phyloP scores from a whole-genome alignment of 2,888 invertebrate species.

The Maniola hyperantus region DNA sequence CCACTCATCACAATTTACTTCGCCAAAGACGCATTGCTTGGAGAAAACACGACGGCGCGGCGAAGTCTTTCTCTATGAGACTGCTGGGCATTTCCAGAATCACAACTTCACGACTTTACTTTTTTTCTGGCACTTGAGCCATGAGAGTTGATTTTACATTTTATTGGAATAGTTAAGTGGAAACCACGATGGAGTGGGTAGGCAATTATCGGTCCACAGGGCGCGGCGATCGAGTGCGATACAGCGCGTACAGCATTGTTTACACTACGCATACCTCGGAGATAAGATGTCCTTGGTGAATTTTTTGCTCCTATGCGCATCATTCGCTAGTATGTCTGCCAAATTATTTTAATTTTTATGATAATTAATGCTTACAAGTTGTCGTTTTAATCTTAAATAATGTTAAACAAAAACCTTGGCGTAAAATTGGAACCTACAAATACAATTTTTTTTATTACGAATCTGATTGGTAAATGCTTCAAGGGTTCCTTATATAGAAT shows the following conservation, averaged over 20 bases:
- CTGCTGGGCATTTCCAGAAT: too few species aligned
- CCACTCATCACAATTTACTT: too few species aligned
- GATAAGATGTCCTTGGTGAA: slow-evolving; percentile 79
- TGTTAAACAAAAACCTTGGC: background rate
- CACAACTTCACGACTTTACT: too few species aligned
- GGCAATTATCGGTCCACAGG: slow-evolving; percentile 48
- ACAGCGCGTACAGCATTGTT: slow-evolving; percentile 73
- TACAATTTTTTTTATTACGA: too few species aligned
- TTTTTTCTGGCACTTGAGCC: too few species aligned
- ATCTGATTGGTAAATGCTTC: too few species aligned
- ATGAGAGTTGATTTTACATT: too few species aligned
- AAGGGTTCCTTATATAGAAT: too few species aligned
- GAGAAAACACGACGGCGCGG: too few species aligned
- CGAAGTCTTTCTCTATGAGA: too few species aligned
- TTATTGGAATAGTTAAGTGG: slow-evolving; percentile 18
- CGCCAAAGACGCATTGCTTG: too few species aligned
- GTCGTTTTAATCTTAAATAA: background rate
- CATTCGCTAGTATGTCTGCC: slow-evolving; percentile 49
- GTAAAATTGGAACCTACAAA: background rate
- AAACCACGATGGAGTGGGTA: slow-evolving; percentile 30
- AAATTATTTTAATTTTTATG: slow-evolving; percentile 60
- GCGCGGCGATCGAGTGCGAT: slow-evolving; percentile 59
- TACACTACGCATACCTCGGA: slow-evolving; percentile 75
- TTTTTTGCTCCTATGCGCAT: slow-evolving; percentile 66
- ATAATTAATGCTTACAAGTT: background rate